These are phyloP conservation scores for Stichodactyla helianthus DNA, from an alignment of 64 coral and sea anemone genomes.

Conservation along the genomic window DNA sequence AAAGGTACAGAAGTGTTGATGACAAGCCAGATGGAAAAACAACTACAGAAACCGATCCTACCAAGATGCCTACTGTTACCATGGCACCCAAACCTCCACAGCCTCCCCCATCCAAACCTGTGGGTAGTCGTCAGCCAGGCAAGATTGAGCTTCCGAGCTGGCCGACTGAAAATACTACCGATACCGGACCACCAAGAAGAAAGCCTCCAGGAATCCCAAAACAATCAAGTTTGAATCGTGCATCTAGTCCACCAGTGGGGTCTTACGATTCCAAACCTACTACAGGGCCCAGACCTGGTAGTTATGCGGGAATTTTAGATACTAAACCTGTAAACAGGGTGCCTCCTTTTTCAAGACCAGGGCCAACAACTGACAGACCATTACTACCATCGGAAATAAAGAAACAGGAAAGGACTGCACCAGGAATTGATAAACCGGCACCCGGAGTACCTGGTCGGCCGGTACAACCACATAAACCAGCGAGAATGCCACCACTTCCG, in stretches of 20 bases:
- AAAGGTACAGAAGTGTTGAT: constrained; percentile 41
- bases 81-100: constrained; percentile 35
- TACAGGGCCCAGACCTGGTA: constrained; percentile 50
- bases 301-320: constrained; percentile 60
- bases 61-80: constrained; percentile 26
- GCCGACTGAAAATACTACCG: constrained; percentile 23
- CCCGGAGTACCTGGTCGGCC: neutral
- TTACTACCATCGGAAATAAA: neutral
- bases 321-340: constrained; percentile 18
- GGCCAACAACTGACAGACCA: neutral
- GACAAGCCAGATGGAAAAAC: neutral
- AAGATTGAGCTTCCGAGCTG: constrained; percentile 34
- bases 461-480: neutral
- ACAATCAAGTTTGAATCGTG: constrained; percentile 36
- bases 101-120: neutral
- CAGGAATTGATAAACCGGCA: neutral
- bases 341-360: neutral
- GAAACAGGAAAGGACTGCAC: neutral
- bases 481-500: constrained; percentile 24
- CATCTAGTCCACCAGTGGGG: constrained; percentile 54
- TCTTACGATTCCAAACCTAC: constrained; percentile 27
- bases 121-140: neutral
- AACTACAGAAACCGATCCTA: constrained; percentile 30
- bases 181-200: neutral
- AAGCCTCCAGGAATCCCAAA: constrained; percentile 17